Base-by-base conservation (phyloP, 2,113 vertebrate species). In the Chionis minor region DNA sequence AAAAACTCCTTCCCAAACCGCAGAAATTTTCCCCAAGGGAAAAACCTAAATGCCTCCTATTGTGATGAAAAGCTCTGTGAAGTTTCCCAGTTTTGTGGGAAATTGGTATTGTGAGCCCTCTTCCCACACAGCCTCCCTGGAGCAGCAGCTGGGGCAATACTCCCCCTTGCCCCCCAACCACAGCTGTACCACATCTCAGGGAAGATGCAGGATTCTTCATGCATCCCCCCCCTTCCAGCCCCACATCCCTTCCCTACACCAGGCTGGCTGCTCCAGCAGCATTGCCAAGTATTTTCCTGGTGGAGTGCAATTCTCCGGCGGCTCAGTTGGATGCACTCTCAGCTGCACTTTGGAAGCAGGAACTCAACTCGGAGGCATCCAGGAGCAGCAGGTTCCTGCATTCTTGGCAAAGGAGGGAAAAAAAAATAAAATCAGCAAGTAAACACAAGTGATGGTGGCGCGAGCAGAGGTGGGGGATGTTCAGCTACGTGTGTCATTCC, bases 201-300 rank as follows among this genome's bases (percentile, higher is more conserved):
- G 22, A 55, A 11, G 4, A 72, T 35, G 8, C 1, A 1, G 61
- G 5, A 16, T 2, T 73, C 27, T 42, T 24, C 5, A 4, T 13
- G 15, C n/a, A 21, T 8, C 26, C 9, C n/a, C 59, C 59, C 35
- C 15, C 6, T 59, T 55, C 14, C 44, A 52, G 40, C n/a, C 40
- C n/a, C 35, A 9, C 0, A 0, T 22, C 69, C n/a, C 7, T 59
- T 38, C 24, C 51, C n/a, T 1, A 3, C 0, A 2, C 33, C 1
- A 6, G 26, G 9, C 11, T 4, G 2, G 49, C 54, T 21, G 45
- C 75, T 40, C 14, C 4, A 38, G 38, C 38, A 38, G 38, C 38
- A 38, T 38, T 38, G 38, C 38, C 38, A 38, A 38, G 38, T 38
- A 38, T 38, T 38, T 38, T 9, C 38, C 38, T 38, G 9, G 38